Evolutionary conservation across 2,888 invertebrate genomes (phyloP), one percentile per base, ranked within the genome.

Genomic region (Archips crataeganus): DNA sequence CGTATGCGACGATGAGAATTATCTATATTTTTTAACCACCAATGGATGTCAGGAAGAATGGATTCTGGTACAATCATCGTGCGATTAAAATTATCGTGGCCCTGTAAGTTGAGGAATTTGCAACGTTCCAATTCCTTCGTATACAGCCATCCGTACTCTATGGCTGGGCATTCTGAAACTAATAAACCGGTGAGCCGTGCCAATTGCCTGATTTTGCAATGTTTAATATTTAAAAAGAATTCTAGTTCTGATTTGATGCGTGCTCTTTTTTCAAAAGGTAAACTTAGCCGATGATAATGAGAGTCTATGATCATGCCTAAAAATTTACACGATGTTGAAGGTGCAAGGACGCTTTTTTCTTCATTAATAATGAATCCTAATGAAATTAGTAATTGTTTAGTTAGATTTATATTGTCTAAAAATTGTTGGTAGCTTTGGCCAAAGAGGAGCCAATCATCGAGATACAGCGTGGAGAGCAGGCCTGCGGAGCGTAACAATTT

Each of bases 61-160:
- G 36, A 59, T 8, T 32, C 15, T 13, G 45, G 64, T 3, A 70
- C 2, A 69, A 3, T 64, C 74, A 75, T 75, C 13, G 47, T 34
- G 15, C n/a, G 67, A n/a, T 77, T 69, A 63, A 68, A 77, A n/a
- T 80, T 76, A 39, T 75, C 64, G n/a, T 77, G 32, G 11, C 60
- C 42, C 13, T 39, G 59, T 59, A 70, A 45, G 61, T 75, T 78
- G 9, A 81, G 59, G 49, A 69, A 78, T 75, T 79, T 79, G 13
- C 67, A 34, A 1, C 77, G 60, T 74, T 82, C 82, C 9, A 82
- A 36, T 0, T 73, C 10, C 73, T 84, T 84, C 0, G 82, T 81
- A n/a, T 83, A 80, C 11, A 83, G 74, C 79, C 78, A 81, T 3
- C 82, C 80, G 69, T 84, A 84, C 65, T 81, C 78, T 13, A 82